Conservation (phyloP, 2,888 invertebrate species). For the Strigamia transsilvanica region DNA sequence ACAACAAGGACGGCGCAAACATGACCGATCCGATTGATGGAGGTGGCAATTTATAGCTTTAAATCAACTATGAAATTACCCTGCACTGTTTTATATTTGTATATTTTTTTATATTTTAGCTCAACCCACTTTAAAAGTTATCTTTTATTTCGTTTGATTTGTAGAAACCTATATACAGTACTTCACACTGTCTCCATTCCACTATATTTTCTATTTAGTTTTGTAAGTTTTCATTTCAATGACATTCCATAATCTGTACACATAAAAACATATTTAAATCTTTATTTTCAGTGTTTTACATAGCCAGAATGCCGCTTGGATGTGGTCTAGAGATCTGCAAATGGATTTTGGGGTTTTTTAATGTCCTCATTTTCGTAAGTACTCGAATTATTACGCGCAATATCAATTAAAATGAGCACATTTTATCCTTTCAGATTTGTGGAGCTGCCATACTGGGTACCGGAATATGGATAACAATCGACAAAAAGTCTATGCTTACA, state of each 20-base stretch:
- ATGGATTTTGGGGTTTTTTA: slow-evolving; percentile 76
- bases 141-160: neutral
- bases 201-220: neutral
- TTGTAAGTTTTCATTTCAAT: neutral
- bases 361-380: slow-evolving; percentile 78
- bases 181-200: neutral
- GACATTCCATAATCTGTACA: neutral
- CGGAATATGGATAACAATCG: slow-evolving; percentile 75
- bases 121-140: neutral
- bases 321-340: slow-evolving; percentile 74
- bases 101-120: neutral
- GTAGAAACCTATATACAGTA: neutral
- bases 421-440: slow-evolving; percentile 67
- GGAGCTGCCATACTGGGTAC: slow-evolving; percentile 73
- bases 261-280: neutral
- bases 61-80: neutral
- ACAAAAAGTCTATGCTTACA: slow-evolving; percentile 73
- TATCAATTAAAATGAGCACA: neutral
- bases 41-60: neutral
- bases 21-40: neutral
- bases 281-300: neutral
- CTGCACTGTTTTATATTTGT: neutral
- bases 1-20: neutral
- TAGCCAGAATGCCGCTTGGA: slow-evolving; percentile 62
- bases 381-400: slow-evolving; percentile 57